phyloP scores from a whole-genome alignment of 2,888 invertebrate genomes.

The Melitaea athalia region DNA sequence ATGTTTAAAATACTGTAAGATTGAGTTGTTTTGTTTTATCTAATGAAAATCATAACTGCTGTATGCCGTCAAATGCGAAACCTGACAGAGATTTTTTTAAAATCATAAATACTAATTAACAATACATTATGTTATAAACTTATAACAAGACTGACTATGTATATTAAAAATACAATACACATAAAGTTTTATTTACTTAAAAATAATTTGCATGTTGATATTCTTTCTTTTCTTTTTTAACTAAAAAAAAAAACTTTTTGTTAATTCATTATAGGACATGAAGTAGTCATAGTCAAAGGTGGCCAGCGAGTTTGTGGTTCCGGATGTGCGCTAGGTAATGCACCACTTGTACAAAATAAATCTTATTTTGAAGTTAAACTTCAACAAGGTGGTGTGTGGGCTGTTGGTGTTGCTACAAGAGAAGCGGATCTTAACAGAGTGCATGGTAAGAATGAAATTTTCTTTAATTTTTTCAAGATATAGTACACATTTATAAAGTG shows the following conservation, averaged over 20 bases:
- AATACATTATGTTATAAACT: too few species aligned
- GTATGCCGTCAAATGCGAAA: too few species aligned
- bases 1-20: not conserved
- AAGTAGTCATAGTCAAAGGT: slow-evolving; percentile 97
- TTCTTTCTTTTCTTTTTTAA: not conserved
- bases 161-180: too few species aligned
- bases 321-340: slow-evolving; percentile 96
- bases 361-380: slow-evolving; percentile 99
- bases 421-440: slow-evolving; percentile 93
- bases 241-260: too few species aligned
- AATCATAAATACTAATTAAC: too few species aligned
- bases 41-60: not conserved
- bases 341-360: slow-evolving; percentile 97
- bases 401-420: slow-evolving; percentile 95
- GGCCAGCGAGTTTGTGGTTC: slow-evolving; percentile 96
- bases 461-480: not conserved
- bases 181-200: not conserved
- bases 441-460: slow-evolving; percentile 78
- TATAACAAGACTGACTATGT: too few species aligned
- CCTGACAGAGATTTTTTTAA: too few species aligned
- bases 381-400: slow-evolving; percentile 98
- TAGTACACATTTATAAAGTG: too few species aligned
- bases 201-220: not conserved
- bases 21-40: not conserved
- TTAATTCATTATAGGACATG: slow-evolving; percentile 81